These are phyloP conservation scores for Charina bottae DNA, from an alignment of 2,113 vertebrate genomes.

Conservation along the genomic window DNA sequence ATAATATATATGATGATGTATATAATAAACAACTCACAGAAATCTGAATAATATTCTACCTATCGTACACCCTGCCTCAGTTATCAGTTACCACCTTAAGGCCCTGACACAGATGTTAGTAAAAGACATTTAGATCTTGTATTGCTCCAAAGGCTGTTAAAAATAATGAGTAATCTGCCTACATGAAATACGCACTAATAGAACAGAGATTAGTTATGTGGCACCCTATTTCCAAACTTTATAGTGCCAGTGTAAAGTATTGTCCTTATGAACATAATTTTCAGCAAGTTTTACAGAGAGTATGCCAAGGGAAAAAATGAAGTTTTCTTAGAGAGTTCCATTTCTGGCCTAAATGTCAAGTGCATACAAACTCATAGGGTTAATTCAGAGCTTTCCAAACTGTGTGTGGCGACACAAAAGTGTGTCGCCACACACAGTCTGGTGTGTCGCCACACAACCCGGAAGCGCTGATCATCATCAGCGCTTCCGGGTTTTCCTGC, in stretches of 20 bases:
- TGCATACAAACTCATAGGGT: background rate
- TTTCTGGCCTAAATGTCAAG: background rate
- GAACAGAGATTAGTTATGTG: background rate
- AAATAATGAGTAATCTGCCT: background rate
- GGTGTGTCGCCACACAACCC: too few relatives aligned
- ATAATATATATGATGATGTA: background rate
- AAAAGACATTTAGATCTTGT: background rate
- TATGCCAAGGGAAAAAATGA: background rate
- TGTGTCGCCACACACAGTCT: too few relatives aligned
- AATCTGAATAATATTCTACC: background rate
- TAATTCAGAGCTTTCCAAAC: too few relatives aligned
- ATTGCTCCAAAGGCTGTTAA: background rate
- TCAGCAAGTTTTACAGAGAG: background rate
- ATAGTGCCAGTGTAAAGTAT: background rate
- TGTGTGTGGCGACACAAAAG: too few relatives aligned
- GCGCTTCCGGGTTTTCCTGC: too few relatives aligned
- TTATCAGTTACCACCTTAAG: background rate
- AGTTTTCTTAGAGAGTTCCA: background rate
- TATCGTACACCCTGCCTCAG: background rate
- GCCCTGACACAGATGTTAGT: background rate
- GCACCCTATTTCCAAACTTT: background rate
- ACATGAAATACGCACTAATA: background rate
- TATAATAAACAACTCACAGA: background rate
- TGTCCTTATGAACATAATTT: background rate
- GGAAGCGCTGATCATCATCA: too few relatives aligned